These are phyloP conservation scores for Pseudomyrmex gracilis DNA, from an alignment of 1,140 invertebrate species.

Conservation along the genomic window DNA sequence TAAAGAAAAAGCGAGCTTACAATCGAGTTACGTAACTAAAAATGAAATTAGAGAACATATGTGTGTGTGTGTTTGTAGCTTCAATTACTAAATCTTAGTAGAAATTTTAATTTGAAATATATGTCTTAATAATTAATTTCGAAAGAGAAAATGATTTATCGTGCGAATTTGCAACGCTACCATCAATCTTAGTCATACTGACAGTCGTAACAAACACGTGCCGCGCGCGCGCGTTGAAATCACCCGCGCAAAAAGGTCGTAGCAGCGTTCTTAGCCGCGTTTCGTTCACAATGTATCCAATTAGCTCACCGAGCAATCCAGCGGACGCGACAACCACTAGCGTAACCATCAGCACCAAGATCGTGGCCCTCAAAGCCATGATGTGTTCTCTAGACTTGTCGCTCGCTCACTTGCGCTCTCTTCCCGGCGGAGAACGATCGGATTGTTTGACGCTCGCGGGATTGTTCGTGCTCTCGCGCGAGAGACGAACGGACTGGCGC, in stretches of 20 bases:
- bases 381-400: background rate
- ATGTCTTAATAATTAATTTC: too few species aligned
- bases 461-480: conserved; percentile 20
- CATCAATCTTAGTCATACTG: background rate
- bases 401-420: background rate
- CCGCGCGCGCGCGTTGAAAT: background rate
- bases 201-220: conserved; percentile 11
- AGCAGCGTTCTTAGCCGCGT: conserved; percentile 8
- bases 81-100: too few species aligned
- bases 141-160: too few species aligned
- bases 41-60: conserved; percentile 10
- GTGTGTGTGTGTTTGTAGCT: too few species aligned
- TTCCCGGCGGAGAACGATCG: conserved; percentile 14
- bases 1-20: background rate
- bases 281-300: conserved; percentile 22
- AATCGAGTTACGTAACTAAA: background rate
- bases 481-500: conserved; percentile 36
- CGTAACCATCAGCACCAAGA: conserved; percentile 75
- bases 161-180: background rate
- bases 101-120: too few species aligned
- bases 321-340: conserved; percentile 76
- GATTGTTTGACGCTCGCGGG: conserved; percentile 43
- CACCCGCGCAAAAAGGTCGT: conserved; percentile 11
- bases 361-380: conserved; percentile 73
- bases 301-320: conserved; percentile 82